Base-by-base conservation (phyloP, 1,140 invertebrate genomes). In the Calephelis nemesis region DNA sequence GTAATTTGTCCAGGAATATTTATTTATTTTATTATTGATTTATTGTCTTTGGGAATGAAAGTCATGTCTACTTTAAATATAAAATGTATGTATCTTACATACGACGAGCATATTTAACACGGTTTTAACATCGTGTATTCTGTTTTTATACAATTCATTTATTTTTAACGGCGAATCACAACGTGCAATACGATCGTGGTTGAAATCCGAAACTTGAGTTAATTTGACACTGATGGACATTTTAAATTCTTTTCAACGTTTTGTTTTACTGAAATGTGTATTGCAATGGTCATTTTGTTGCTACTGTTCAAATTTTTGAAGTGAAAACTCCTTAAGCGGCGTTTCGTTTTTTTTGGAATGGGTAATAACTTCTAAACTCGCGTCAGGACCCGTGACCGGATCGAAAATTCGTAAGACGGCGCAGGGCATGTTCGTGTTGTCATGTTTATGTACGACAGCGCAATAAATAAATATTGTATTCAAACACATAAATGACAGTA, bases 121-220 rank as follows among this genome's bases (percentile, higher is more conserved):
- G 69, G 75, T 69, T 77, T 82, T 78, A 76, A 77, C 70, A 69
- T 79, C 63, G 72, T 79, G 78, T 87, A 76, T 84, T 77, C 69
- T 68, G 75, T 82, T 79, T 86, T 88, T 87, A 84, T 87, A 78
- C 83, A 87, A 85, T 85, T 73, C 81, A 85, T 89, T 86, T 87
- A 83, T 86, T 86, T 84, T 78, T 71, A 76, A 72, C 75, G 76
- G 79, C 81, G 74, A 68, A 82, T 75, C 72, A 74, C 71, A 78
- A 74, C 72, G 72, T 62, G 71, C 66, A 47, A 67, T 47, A 47
- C 40, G 47, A 67, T 47, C 15, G 42, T 42, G 60, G 63, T 66
- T 68, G 69, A 75, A 71, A 71, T 68, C 69, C 63, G 68, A 70
- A 68, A 68, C 66, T 71, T 64, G 69, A 63, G 67, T 76, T 76